Base-by-base conservation (phyloP, 2,113 vertebrate species). In the Aramus guarauna region DNA sequence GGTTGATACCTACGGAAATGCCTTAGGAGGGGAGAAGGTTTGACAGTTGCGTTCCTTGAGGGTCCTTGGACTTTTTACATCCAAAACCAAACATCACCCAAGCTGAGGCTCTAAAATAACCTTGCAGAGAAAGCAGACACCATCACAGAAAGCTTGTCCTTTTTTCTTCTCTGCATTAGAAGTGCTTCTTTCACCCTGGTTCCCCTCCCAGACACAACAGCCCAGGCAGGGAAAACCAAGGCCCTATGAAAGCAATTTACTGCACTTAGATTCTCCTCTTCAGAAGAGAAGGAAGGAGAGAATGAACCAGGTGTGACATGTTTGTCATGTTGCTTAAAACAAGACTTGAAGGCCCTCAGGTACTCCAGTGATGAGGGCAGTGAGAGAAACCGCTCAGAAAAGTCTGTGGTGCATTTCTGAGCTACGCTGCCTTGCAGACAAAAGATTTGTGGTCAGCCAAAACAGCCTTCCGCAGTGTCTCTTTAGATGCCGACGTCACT, bases 271-370 rank as follows among this genome's bases (percentile, higher is more conserved):
- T 71, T 85, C n/a, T 90, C 26, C 29, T 84, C 43, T 80, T 63
- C 20, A 75, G 56, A 89, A 79, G 50, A 66, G 39, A 45, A 63
- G 63, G 58, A 39, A 59, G 72, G 78, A 67, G 37, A 50, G 47
- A 67, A 71, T 47, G 56, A 90, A 89, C 32, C 29, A 68, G 55
- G 52, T 67, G 56, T 81, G 91, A 81, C 37, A 5, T 47, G 64
- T 90, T 92, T 84, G 77, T 95, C 77, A 14, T 85, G 60, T 92
- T 79, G 64, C 73, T 94, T 89, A 78, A 55, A 56, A 30, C 30
- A 48, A 30, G 60, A 71, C n/a, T 66, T 89, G 80, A 92, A 89
- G 59, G 52, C 60, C 52, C 36, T 56, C 64, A 69, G 74, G 39
- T 94, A 20, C 23, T 79, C 20, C 0, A 1, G 17, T 67, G 56